Conservation (phyloP, 2,888 invertebrate genomes). For the Invenusta paracnida region DNA sequence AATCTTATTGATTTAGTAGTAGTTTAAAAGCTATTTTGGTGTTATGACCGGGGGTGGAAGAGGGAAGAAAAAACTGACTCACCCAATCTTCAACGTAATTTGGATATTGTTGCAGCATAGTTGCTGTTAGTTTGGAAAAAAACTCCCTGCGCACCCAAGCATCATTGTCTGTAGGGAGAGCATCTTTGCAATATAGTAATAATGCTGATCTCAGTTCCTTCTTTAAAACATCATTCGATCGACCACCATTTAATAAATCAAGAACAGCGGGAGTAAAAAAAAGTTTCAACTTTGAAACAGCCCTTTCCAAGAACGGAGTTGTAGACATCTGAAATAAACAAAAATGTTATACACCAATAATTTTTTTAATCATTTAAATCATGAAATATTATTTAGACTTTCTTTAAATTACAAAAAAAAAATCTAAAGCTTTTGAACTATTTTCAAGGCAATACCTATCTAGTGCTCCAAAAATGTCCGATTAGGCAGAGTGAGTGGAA, state of each 20-base stretch:
- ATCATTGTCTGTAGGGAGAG: background rate
- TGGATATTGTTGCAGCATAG: background rate
- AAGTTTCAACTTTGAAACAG: background rate
- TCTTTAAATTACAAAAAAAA: too few species aligned
- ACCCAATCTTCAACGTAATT: background rate
- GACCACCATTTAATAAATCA: too few species aligned
- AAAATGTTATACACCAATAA: too few species aligned
- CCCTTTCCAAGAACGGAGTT: background rate
- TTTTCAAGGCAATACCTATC: too few species aligned
- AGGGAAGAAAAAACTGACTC: background rate
- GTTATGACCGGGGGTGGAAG: too few species aligned
- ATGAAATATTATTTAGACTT: too few species aligned
- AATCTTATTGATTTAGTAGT: too few species aligned
- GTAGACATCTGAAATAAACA: background rate
- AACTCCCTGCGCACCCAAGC: background rate
- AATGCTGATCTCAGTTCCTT: background rate
- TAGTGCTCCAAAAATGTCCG: too few species aligned
- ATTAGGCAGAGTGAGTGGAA: background rate
- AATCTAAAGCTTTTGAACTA: too few species aligned
- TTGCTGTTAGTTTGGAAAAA: background rate
- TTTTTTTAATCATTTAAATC: too few species aligned
- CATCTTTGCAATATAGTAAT: background rate
- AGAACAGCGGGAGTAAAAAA: background rate
- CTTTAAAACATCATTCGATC: slow-evolving; percentile 2
- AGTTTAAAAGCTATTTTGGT: too few species aligned